A percentile compares a stretch with the other conserved stretches of the same genome.
Conservation (phyloP, 1,140 invertebrate species). For the Notospermus geniculatus region DNA sequence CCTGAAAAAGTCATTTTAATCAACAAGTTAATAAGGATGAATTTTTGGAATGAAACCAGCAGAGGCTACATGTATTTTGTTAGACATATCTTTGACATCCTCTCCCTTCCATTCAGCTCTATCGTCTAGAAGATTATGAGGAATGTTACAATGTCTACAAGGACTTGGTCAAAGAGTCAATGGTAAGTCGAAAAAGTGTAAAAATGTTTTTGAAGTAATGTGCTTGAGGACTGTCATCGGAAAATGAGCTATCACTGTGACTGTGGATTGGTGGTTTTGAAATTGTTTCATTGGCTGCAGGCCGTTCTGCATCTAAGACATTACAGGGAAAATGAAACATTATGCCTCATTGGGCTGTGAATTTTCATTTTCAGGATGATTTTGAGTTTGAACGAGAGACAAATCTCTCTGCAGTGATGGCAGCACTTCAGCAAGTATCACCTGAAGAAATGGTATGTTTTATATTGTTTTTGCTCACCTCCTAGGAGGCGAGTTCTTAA, state of each 20-base stretch:
- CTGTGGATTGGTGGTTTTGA: neutral
- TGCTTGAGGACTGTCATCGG: neutral
- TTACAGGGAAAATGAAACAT: too few species aligned
- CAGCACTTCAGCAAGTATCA: slow-evolving; percentile 65
- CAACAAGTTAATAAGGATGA: neutral
- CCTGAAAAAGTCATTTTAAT: too few species aligned
- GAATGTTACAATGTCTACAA: slow-evolving; percentile 82
- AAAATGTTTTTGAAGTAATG: neutral
- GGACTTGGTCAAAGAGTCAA: slow-evolving; percentile 57
- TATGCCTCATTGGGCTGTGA: too few species aligned
- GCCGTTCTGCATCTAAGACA: too few species aligned
- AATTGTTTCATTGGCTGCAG: neutral
- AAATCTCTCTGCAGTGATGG: slow-evolving; percentile 85
- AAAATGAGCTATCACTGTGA: neutral
- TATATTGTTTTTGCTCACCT: too few species aligned
- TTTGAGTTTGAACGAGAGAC: slow-evolving; percentile 91
- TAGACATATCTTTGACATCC: neutral
- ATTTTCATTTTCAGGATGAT: slow-evolving; percentile 68
- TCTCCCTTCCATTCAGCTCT: slow-evolving; percentile 43
- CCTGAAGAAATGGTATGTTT: slow-evolving; percentile 38
- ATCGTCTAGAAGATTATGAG: slow-evolving; percentile 65
- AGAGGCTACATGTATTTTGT: neutral
- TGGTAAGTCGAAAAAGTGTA: slow-evolving; percentile 34
- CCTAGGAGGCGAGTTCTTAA: too few species aligned
- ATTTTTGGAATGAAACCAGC: slow-evolving; percentile 4